These are phyloP conservation scores for Calliphora vomitoria DNA, from an alignment of 2,888 invertebrate species.

Conservation along the genomic window DNA sequence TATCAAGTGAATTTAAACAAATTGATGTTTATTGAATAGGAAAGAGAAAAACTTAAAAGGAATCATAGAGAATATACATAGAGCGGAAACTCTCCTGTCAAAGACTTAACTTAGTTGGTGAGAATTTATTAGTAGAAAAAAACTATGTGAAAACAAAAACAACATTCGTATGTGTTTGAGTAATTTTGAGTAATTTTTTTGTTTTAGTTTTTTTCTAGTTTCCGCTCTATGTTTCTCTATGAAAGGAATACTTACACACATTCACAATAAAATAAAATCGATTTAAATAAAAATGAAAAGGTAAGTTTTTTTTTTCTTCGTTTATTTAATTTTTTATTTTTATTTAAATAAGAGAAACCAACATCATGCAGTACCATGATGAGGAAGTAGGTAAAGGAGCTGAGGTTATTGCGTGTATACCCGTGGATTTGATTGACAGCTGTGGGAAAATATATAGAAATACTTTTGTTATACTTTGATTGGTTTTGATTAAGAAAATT, in stretches of 20 bases:
- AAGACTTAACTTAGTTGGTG: too few relatives aligned
- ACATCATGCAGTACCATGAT: neutral
- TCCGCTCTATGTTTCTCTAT: too few relatives aligned
- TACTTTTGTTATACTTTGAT: neutral
- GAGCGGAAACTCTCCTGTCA: too few relatives aligned
- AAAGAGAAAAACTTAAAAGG: neutral
- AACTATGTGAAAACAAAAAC: too few relatives aligned
- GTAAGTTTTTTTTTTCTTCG: neutral
- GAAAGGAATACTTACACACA: neutral
- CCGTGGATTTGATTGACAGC: constrained; percentile 6
- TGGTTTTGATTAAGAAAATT: neutral
- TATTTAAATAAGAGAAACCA: constrained; percentile 1
- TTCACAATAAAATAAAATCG: neutral
- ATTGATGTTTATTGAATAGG: neutral
- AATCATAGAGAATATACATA: too few relatives aligned
- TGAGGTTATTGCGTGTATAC: neutral
- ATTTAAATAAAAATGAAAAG: constrained; percentile 7
- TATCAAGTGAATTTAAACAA: neutral
- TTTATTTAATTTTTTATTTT: neutral
- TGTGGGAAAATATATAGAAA: constrained; percentile 9
- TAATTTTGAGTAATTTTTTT: too few relatives aligned
- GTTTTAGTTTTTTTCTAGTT: too few relatives aligned
- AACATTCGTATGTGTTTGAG: too few relatives aligned
- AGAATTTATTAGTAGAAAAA: too few relatives aligned
- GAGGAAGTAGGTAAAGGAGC: too few relatives aligned